phyloP scores from a whole-genome alignment of 2,113 vertebrate species.

The Lipophrys pholis region DNA sequence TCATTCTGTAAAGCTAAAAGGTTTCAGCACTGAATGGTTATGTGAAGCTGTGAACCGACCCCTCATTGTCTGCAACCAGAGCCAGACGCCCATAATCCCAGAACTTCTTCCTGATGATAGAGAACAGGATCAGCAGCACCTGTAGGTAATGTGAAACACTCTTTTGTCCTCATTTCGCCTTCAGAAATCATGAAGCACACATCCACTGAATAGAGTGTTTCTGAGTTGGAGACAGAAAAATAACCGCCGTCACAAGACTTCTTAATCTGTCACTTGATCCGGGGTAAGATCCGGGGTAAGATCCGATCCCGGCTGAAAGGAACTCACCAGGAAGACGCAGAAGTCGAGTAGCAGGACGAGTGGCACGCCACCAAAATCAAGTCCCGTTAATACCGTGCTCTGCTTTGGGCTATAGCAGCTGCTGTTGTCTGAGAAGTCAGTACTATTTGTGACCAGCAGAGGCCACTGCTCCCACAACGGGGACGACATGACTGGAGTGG shows the following conservation, averaged over 20 bases:
- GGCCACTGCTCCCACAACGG: conserved; percentile 53
- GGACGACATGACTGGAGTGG: conserved; percentile 58
- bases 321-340: conserved; percentile 84
- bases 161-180: too few relatives aligned
- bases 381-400: conserved; percentile 88
- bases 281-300: neutral
- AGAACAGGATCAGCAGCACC: conserved; percentile 88
- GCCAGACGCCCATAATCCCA: conserved; percentile 96
- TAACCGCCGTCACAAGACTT: neutral
- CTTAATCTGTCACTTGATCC: neutral
- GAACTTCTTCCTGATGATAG: conserved; percentile 89
- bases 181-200: too few relatives aligned
- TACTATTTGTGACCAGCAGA: conserved; percentile 26
- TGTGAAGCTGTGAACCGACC: conserved; percentile 78
- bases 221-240: too few relatives aligned
- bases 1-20: neutral
- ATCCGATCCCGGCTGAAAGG: neutral
- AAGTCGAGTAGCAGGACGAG: conserved; percentile 91
- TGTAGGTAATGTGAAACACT: conserved; percentile 59
- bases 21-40: neutral
- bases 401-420: conserved; percentile 88
- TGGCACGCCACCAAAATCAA: conserved; percentile 92
- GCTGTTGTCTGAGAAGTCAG: conserved; percentile 48
- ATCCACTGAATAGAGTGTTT: too few relatives aligned
- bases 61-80: conserved; percentile 87